phyloP scores from a whole-genome alignment of 2,113 vertebrate species.

The Phylloscopus whistleri region DNA sequence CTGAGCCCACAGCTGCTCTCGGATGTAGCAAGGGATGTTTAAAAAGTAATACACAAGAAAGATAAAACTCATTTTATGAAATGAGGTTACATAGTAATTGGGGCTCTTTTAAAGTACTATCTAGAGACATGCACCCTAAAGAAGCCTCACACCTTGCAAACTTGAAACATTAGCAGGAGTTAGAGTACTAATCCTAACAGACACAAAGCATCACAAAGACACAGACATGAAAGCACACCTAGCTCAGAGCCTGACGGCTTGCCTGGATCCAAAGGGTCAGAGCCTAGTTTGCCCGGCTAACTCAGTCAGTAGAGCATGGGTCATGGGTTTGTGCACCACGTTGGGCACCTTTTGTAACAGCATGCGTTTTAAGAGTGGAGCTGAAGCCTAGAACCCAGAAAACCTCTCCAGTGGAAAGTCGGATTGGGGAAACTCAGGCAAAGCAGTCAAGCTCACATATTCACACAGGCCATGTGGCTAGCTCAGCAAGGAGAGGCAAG shows the following conservation, averaged over 20 bases:
- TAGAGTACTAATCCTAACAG: not conserved
- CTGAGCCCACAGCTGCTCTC: not conserved
- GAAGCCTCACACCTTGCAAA: not conserved
- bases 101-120: not conserved
- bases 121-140: not conserved
- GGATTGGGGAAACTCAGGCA: too few relatives aligned
- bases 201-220: not conserved
- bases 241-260: not conserved
- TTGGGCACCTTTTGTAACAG: too few relatives aligned
- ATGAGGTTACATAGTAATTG: not conserved
- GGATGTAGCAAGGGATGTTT: not conserved
- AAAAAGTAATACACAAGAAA: not conserved
- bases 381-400: too few relatives aligned
- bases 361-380: too few relatives aligned
- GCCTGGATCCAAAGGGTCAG: not conserved
- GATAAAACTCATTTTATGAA: not conserved
- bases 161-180: not conserved
- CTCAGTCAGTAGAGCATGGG: too few relatives aligned
- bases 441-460: too few relatives aligned
- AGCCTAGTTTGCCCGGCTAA: not conserved
- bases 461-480: too few relatives aligned
- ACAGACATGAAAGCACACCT: not conserved
- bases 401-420: too few relatives aligned
- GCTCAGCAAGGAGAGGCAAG: too few relatives aligned
- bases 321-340: too few relatives aligned